Base-by-base conservation (phyloP, 2,113 vertebrate genomes). In the Lonchura striata region DNA sequence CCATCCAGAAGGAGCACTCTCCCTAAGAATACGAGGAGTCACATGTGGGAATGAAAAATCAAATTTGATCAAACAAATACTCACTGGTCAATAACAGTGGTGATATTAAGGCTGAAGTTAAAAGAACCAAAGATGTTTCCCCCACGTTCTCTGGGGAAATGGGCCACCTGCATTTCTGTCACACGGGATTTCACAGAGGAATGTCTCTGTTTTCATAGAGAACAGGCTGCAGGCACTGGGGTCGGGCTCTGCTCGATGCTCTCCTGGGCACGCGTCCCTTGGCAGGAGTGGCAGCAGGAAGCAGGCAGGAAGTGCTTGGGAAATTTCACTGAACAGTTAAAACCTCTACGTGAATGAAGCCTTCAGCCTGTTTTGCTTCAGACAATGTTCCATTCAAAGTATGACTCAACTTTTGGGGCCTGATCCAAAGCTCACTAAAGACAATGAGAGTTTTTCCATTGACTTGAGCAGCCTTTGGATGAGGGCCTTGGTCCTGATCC, bases 371-470 rank as follows among this genome's bases (percentile, higher is more conserved):
- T 94, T 96, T 96, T 95, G 71, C 85, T 92, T 86, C 90, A 92
- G 94, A 95, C 79, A 92, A 90, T 77, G 64, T 94, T 96, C 92
- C 80, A 86, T 96, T 94, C 82, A 96, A 96, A 90, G 35, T 15
- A 20, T 93, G 94, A 95, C 56, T 97, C 94, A 96, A 83, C 28
- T 68, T 49, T 75, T 23, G 71, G 94, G 90, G 81, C 56, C 90
- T 64, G 44, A 83, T 94, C 95, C 94, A 96, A 92, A 92, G 90
- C 93, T 91, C 82, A 57, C 50, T 82, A 24, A 94, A 92, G 92
- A 93, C 95, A 95, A 92, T 92, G 91, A 91, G 89, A 94, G 83
- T 76, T 95, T 96, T 96, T 97, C 95, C 89, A 79, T 60, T 94
- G 78, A 95, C 57, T 95, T 1, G 50, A 96, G 82, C 68, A 95